These are phyloP conservation scores for Tenrec ecaudatus DNA, from an alignment of 2,113 vertebrate genomes.

Conservation along the genomic window DNA sequence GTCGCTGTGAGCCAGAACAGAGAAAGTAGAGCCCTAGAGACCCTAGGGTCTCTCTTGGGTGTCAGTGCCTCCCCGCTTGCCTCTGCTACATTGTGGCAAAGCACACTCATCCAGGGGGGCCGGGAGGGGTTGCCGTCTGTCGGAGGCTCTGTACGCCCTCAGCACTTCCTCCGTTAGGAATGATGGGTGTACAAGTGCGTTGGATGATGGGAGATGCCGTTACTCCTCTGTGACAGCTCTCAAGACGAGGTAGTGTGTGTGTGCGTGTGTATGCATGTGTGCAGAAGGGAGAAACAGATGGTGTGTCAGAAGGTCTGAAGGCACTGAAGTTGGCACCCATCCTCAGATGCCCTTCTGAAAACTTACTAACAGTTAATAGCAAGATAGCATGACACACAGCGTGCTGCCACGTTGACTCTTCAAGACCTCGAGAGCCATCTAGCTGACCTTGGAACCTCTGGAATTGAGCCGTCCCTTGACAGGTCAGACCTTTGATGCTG, in stretches of 20 bases:
- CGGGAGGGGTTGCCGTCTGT: no score
- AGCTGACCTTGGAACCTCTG: no score
- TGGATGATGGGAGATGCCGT: neutral
- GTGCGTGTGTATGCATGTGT: neutral
- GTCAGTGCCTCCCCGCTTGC: accelerated
- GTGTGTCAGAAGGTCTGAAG: neutral
- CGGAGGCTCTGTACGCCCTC: neutral
- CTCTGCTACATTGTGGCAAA: neutral
- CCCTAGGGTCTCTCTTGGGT: accelerated
- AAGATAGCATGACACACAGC: neutral
- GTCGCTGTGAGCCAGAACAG: no score
- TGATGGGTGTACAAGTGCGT: no score
- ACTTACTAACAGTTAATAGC: no score
- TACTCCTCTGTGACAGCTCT: neutral
- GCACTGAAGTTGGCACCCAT: neutral
- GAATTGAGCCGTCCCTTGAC: neutral
- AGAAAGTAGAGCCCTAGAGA: no score
- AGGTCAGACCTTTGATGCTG: neutral
- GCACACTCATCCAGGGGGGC: no score
- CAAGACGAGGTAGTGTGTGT: neutral
- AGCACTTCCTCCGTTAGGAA: no score
- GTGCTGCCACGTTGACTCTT: accelerated
- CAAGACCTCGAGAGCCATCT: neutral
- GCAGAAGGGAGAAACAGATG: neutral
- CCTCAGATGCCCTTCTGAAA: neutral